These are phyloP conservation scores for Netelia fuscicornis DNA, from an alignment of 2,888 invertebrate genomes.

Conservation along the genomic window DNA sequence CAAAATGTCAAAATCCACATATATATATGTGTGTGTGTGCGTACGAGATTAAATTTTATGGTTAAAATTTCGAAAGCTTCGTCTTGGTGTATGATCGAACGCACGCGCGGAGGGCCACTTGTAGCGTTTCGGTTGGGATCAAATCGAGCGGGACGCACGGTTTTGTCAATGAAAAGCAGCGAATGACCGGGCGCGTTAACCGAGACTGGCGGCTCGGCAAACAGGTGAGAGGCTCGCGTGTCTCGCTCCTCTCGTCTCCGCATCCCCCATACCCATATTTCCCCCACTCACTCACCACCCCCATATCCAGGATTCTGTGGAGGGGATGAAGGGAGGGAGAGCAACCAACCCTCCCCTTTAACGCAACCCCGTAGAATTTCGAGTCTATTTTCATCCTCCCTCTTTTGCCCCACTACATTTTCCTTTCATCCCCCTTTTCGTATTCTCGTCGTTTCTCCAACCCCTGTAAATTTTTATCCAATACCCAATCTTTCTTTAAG, in stretches of 20 bases:
- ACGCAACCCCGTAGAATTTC: constrained; percentile 7
- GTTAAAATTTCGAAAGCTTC: constrained; percentile 3
- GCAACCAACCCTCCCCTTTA: not conserved
- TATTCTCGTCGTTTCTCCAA: constrained; percentile 11
- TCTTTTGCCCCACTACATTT: constrained; percentile 17
- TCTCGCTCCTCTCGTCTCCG: constrained; percentile 43
- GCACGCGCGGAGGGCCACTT: constrained; percentile 58
- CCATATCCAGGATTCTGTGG: constrained; percentile 35
- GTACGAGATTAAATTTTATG: not conserved
- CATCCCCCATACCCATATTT: constrained; percentile 33
- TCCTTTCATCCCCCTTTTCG: not conserved
- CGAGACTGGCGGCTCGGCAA: constrained; percentile 79
- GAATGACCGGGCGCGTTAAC: constrained; percentile 81
- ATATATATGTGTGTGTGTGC: not conserved
- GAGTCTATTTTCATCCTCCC: constrained; percentile 26
- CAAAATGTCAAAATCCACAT: not conserved
- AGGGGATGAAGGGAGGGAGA: constrained; percentile 38
- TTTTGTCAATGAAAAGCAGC: constrained; percentile 77
- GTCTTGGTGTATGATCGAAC: not conserved
- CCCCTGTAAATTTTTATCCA: constrained; percentile 5
- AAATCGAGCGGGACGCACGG: not conserved
- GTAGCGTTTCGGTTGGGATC: constrained; percentile 46
- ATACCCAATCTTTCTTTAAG: not conserved
- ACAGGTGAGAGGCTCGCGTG: constrained; percentile 78
- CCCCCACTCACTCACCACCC: constrained; percentile 43